Percentiles rank a stretch among this genome's conserved stretches.
phyloP scores from a whole-genome alignment of 2,797 vertebrate genomes.

The Cynodonichthys magdalenae region DNA sequence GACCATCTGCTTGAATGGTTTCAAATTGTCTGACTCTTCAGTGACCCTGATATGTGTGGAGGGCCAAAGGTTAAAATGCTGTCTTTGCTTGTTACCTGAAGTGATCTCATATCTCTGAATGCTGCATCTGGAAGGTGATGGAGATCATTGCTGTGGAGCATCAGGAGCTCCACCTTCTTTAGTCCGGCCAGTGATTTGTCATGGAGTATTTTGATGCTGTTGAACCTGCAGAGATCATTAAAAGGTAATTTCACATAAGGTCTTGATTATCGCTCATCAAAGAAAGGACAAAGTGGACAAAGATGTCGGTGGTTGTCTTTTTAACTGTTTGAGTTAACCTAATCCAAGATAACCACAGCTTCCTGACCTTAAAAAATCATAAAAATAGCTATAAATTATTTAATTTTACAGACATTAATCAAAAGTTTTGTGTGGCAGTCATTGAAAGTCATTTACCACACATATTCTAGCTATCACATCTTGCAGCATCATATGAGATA shows the following conservation, averaged over 20 bases:
- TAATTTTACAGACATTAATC: too few relatives aligned
- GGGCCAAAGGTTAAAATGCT: background rate
- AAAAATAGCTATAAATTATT: too few relatives aligned
- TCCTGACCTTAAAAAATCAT: too few relatives aligned
- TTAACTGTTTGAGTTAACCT: too few relatives aligned
- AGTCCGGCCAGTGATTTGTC: conserved; percentile 86
- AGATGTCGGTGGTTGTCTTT: too few relatives aligned
- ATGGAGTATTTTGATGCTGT: conserved; percentile 87
- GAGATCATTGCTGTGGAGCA: conserved; percentile 94
- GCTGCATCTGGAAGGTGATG: conserved; percentile 84
- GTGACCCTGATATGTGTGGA: background rate
- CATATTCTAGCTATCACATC: too few relatives aligned
- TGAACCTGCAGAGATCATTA: conserved; percentile 83
- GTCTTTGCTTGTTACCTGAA: conserved; percentile 72
- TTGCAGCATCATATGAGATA: too few relatives aligned
- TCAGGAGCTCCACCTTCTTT: conserved; percentile 87
- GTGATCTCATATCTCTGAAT: conserved; percentile 85
- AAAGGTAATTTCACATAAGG: background rate
- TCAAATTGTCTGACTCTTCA: background rate
- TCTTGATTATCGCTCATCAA: background rate
- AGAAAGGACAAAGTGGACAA: background rate
- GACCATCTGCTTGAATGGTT: background rate
- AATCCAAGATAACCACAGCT: too few relatives aligned
- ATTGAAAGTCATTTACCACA: too few relatives aligned
- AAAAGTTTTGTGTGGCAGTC: too few relatives aligned